phyloP scores from a whole-genome alignment of 2,113 vertebrate genomes.

The Asarcornis scutulata region DNA sequence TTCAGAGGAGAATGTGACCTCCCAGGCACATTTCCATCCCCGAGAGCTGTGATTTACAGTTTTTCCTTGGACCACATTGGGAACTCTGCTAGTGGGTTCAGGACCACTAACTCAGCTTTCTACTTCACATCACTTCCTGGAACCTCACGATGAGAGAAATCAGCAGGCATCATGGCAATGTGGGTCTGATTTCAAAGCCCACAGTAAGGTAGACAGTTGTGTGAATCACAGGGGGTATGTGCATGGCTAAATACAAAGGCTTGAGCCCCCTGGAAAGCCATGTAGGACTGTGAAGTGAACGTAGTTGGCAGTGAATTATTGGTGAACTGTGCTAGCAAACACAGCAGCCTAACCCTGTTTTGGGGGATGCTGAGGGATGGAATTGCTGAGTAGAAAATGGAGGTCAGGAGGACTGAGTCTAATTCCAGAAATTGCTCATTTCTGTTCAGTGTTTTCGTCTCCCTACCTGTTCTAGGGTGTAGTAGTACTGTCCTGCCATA shows the following conservation, averaged over 20 bases:
- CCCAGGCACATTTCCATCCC: neutral
- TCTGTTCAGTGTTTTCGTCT: neutral
- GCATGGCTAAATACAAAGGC: neutral
- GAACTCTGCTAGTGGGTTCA: neutral
- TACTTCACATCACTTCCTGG: neutral
- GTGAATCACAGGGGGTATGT: neutral
- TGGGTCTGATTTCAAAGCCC: neutral
- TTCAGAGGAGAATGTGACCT: neutral
- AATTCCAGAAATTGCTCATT: neutral
- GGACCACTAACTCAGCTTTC: slow-evolving; percentile 15
- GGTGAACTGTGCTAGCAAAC: neutral
- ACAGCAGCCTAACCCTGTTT: neutral
- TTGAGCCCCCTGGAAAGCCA: neutral
- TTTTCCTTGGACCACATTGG: neutral
- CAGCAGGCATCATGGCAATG: neutral
- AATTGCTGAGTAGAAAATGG: neutral
- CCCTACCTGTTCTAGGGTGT: neutral
- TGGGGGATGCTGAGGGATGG: neutral
- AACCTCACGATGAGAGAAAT: slow-evolving; percentile 4
- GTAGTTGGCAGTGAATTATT: neutral
- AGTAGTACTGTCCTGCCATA: neutral
- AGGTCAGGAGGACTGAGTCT: neutral
- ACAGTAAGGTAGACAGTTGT: neutral
- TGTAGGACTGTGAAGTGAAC: neutral
- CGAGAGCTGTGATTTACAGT: neutral